phyloP scores from a whole-genome alignment of 2,113 vertebrate species.

The Colaptes auratus region DNA sequence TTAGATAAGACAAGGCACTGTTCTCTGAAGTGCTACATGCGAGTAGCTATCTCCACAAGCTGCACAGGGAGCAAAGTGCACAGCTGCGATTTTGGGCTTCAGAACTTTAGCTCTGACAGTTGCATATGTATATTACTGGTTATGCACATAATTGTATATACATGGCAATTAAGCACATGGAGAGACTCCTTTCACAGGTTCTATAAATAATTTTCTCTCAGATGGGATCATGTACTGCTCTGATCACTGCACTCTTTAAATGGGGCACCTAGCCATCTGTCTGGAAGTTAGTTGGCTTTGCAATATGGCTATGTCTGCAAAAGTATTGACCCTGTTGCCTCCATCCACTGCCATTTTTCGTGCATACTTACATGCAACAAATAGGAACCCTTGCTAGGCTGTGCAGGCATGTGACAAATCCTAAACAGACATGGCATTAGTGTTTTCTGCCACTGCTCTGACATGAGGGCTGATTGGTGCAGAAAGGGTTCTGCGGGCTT shows the following conservation, averaged over 20 bases:
- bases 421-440: background rate
- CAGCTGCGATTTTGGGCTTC: background rate
- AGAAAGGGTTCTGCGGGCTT: background rate
- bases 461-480: background rate
- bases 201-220: background rate
- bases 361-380: background rate
- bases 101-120: background rate
- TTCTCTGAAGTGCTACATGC: background rate
- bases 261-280: background rate
- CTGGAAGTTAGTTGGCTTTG: background rate
- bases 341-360: background rate
- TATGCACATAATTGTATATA: background rate
- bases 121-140: background rate
- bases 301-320: background rate
- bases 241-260: background rate
- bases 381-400: background rate
- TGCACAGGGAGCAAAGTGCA: background rate
- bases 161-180: fast-evolving
- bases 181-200: background rate
- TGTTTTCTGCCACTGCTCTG: background rate
- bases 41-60: background rate
- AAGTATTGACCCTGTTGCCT: background rate
- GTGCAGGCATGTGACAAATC: background rate
- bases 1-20: background rate
- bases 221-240: background rate